Base-by-base conservation (phyloP, 2,888 invertebrate species). In the Erynnis tages region DNA sequence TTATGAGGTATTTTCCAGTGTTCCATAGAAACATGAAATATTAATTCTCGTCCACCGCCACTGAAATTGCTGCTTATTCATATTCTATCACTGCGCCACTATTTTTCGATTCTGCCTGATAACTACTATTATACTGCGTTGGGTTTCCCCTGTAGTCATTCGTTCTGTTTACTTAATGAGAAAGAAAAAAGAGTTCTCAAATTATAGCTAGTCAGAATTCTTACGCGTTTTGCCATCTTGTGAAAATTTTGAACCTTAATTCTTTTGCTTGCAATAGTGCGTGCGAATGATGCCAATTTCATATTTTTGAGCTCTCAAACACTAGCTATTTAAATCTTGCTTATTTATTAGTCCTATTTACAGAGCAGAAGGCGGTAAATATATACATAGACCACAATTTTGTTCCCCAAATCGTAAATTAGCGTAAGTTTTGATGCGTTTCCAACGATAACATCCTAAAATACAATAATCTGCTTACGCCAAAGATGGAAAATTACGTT, bases 1-100 rank as follows among this genome's bases (percentile, higher is more conserved):
- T 50, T 54, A 53, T 58, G 25, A 46, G 25, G 32, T 41, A 46
- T 53, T 53, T 53, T 40, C 38, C 45, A 41, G 13, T n/a, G 35
- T 53, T 53, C 32, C 19, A 40, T 53, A 30, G 45, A 46, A 46
- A 34, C 46, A 45, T 53, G 34, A 46, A 53, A 46, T 53, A 32
- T 40, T 45, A 40, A 53, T 45, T 53, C 21, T 11, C 16, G n/a
- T 35, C 43, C 27, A n/a, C 35, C 34, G 50, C 40, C 43, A 16
- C 34, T 43, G 50, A 43, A 43, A 50, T 50, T 27, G 13, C 23
- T 35, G 11, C 44, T 32, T 29, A 43, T 43, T 35, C 34, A 49
- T 49, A 49, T 34, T 41, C 25, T 41, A 49, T 49, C 6, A 41
- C 32, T 17, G 17, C n/a, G 35, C 14, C 19, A 27, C 34, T 45